Evolutionary conservation across 2,113 vertebrate genomes (phyloP).

Genomic region (Plecotus auritus): DNA sequence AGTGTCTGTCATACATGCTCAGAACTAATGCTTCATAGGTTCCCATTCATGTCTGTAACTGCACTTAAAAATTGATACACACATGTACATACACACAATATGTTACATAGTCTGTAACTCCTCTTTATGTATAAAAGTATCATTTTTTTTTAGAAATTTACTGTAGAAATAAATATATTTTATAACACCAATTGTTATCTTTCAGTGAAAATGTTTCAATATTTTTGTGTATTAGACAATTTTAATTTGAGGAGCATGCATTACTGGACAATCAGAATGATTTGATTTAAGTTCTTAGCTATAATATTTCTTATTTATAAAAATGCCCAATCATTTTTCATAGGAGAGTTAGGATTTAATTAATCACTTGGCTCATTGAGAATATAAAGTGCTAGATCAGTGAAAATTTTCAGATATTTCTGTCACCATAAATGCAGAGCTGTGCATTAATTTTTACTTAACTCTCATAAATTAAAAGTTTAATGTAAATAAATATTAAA

Average conservation of each 20-base stretch:
- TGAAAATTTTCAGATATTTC: constrained; percentile 29
- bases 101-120: background rate
- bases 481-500: constrained; percentile 34
- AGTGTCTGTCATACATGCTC: background rate
- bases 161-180: background rate
- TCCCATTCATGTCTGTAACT: background rate
- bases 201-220: background rate
- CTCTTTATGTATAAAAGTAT: background rate
- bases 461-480: background rate
- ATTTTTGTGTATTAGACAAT: background rate
- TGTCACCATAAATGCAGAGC: background rate
- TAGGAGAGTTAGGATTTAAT: constrained; percentile 25
- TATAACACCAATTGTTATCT: background rate
- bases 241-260: background rate
- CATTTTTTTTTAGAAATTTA: background rate
- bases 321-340: background rate
- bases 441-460: constrained; percentile 35
- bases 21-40: background rate
- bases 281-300: background rate
- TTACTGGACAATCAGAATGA: background rate
- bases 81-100: rapidly evolving
- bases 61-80: background rate
- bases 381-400: background rate
- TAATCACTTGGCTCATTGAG: constrained; percentile 21
- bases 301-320: constrained; percentile 30